Conservation (phyloP, 2,888 invertebrate genomes). For the Drosophila barbarae region DNA sequence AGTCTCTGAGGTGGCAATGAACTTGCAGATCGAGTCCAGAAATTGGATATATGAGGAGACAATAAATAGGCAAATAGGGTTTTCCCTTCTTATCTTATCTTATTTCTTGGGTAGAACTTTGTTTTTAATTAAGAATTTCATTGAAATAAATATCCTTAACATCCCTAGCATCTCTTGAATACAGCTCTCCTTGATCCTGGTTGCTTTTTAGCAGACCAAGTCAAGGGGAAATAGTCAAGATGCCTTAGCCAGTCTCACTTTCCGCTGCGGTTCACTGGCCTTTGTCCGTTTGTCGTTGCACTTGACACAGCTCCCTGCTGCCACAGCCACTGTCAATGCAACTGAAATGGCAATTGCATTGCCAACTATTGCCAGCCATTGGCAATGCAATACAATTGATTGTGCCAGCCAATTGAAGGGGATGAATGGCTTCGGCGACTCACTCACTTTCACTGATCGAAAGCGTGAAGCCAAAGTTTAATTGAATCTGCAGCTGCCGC, state of each 20-base stretch:
- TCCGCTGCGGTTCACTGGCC: conserved; percentile 56
- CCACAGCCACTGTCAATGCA: conserved; percentile 31
- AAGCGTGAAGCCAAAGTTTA: conserved; percentile 73
- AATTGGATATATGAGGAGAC: conserved; percentile 6
- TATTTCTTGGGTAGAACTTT: not conserved
- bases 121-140: not conserved
- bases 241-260: conserved; percentile 34
- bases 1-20: conserved; percentile 48
- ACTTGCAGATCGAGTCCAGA: conserved; percentile 56
- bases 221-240: conserved; percentile 7
- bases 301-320: conserved; percentile 56
- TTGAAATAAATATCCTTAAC: not conserved
- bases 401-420: conserved; percentile 39
- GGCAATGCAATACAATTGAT: conserved; percentile 30
- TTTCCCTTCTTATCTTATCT: not conserved
- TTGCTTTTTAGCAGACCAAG: not conserved
- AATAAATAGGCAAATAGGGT: conserved; percentile 6
- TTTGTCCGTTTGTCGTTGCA: conserved; percentile 59
- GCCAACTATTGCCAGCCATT: conserved; percentile 27
- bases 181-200: not conserved
- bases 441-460: conserved; percentile 67
- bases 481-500: conserved; percentile 56
- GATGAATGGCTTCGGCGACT: conserved; percentile 24
- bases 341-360: conserved; percentile 32
- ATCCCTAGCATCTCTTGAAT: not conserved